Evolutionary conservation across 2,888 invertebrate genomes (phyloP).

Genomic region (Eilema caniola): DNA sequence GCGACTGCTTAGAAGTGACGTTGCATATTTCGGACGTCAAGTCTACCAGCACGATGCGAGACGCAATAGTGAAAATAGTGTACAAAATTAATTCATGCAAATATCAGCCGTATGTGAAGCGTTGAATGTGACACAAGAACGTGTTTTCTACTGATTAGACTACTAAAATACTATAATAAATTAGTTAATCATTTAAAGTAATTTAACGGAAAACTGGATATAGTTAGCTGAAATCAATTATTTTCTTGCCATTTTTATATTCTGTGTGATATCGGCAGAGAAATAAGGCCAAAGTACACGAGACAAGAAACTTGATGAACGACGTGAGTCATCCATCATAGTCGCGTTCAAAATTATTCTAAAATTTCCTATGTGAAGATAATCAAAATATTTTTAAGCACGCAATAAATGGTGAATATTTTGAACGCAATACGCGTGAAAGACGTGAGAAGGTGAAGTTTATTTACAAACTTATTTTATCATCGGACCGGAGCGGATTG

Average conservation of each 20-base stretch:
- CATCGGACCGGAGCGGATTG: not conserved
- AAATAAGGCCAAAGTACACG: constrained; percentile 29
- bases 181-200: constrained; percentile 29
- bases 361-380: constrained; percentile 38
- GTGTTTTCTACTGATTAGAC: constrained; percentile 28
- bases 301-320: constrained; percentile 38
- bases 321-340: constrained; percentile 47
- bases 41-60: constrained; percentile 53
- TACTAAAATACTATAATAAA: constrained; percentile 42
- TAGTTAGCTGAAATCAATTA: not conserved
- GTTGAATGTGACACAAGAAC: not conserved
- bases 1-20: constrained; percentile 75
- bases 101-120: constrained; percentile 43
- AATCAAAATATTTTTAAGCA: constrained; percentile 24
- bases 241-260: not conserved
- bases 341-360: constrained; percentile 32
- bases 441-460: not conserved
- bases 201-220: not conserved
- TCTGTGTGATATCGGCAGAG: not conserved
- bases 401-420: constrained; percentile 19
- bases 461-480: not conserved
- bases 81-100: constrained; percentile 35
- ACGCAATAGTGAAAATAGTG: constrained; percentile 37
- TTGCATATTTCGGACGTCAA: constrained; percentile 64
- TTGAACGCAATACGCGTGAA: constrained; percentile 4